Evolutionary conservation across 2,888 invertebrate species (phyloP), one percentile per base, ranked within the genome.

Genomic region (Amblyteles armatorius): DNA sequence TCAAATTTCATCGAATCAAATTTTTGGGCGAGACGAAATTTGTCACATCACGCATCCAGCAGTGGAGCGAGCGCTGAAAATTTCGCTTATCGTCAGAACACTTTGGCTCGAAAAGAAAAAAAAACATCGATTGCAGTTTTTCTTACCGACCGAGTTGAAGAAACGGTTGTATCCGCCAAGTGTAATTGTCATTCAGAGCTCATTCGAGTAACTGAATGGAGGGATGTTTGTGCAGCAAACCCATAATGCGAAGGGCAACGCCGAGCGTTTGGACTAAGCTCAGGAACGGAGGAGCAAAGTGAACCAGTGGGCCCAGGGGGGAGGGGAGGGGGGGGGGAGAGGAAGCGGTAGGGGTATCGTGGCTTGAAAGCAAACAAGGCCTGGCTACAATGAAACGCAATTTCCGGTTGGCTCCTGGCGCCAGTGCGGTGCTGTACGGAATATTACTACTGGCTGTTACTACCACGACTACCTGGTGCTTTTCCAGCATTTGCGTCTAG

Each of bases 341-440:
- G n/a, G 44, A 83, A 88, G 16, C 44, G 16, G 44, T 3, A 16
- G 44, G 88, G 90, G 89, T 91, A 91, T 92, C 91, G 91, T 89
- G 91, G 91, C 90, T 90, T 86, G 89, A 91, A 90, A 92, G 91
- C 92, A 93, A 92, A 93, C 92, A 93, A 89, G 90, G 91, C 90
- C 90, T 91, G 92, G 92, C 91, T 92, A 92, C 93, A 93, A 93
- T 93, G 92, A 92, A 93, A 93, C 91, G 93, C 93, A 93, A 93
- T 93, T 93, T 93, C 93, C 93, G 91, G 93, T 89, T 89, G 85
- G 89, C 77, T 86, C 69, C 73, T 84, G 85, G 79, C 82, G 84
- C 79, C 83, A 78, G 83, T 84, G 79, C 81, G 48, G 65, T 52
- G 78, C 69, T 55, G 48, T 22, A 48, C 29, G 63, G 68, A 73